Evolutionary conservation across 1,140 invertebrate genomes (phyloP).

Genomic region (Brevipalpus yothersi): DNA sequence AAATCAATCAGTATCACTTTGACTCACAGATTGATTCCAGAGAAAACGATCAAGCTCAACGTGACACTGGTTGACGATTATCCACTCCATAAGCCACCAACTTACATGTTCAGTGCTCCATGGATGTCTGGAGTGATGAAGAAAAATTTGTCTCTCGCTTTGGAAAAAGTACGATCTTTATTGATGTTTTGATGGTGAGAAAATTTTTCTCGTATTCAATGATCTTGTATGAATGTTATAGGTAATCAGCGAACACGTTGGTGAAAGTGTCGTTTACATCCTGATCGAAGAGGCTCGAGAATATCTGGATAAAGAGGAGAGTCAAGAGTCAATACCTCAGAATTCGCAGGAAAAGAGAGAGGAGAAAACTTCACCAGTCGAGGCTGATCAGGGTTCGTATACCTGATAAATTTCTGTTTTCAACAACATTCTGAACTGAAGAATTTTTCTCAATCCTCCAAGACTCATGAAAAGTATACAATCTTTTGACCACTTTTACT

Average conservation of each 20-base stretch:
- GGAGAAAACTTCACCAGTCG: too few species aligned
- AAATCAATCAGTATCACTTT: conserved; percentile 25
- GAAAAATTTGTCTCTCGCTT: conserved; percentile 20
- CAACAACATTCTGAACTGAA: too few species aligned
- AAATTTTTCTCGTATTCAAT: too few species aligned
- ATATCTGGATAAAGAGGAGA: conserved; percentile 20
- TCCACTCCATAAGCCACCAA: conserved; percentile 34
- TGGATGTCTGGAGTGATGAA: conserved; percentile 33
- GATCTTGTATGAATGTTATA: too few species aligned
- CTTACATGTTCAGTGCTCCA: conserved; percentile 43
- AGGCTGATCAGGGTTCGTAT: too few species aligned
- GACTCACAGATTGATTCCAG: conserved; percentile 26
- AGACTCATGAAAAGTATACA: too few species aligned
- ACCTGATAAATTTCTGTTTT: too few species aligned
- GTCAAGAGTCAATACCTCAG: background rate
- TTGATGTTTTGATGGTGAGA: too few species aligned
- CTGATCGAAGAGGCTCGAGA: conserved; percentile 48
- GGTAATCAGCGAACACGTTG: conserved; percentile 16
- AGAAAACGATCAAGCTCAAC: conserved; percentile 22
- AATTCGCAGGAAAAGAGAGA: too few species aligned
- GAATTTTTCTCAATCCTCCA: too few species aligned
- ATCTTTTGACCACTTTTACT: too few species aligned
- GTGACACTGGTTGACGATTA: conserved; percentile 34
- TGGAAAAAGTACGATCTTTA: too few species aligned
- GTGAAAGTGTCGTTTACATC: conserved; percentile 41